Conservation (phyloP, 2,797 vertebrate species). For the Mormyrus hasselquistii region DNA sequence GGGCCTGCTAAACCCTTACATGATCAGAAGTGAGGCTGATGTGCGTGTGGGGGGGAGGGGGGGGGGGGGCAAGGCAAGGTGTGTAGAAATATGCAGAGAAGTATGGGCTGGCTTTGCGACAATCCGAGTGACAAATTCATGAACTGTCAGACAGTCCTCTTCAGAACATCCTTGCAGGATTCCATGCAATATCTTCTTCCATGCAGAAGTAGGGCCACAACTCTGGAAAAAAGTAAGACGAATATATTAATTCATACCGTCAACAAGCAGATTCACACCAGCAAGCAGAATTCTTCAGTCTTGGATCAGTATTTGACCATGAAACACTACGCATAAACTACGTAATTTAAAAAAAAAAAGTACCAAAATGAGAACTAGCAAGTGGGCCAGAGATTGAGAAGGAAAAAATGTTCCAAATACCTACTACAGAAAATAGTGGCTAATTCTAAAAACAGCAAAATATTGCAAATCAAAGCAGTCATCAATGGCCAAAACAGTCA, state of each 20-base stretch:
- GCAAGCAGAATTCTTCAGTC: neutral
- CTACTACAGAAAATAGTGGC: neutral
- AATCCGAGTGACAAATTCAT: conserved; percentile 24
- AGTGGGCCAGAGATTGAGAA: neutral
- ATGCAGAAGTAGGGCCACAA: neutral
- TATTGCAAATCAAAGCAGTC: neutral
- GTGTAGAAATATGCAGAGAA: conserved; percentile 16
- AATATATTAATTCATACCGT: neutral
- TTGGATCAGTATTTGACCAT: neutral
- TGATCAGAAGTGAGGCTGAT: conserved; percentile 63
- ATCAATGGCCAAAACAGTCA: neutral
- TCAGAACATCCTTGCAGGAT: conserved; percentile 30
- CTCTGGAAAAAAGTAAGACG: neutral
- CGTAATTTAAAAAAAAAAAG: neutral
- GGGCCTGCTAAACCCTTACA: conserved; percentile 73
- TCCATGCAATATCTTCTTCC: neutral
- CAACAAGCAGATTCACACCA: neutral
- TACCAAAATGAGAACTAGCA: neutral
- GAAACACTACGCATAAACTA: neutral
- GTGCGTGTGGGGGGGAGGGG: conserved; percentile 30
- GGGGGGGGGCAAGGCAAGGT: conserved; percentile 21
- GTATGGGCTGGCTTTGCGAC: conserved; percentile 36
- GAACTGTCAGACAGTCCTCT: conserved; percentile 35
- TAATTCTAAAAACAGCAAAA: neutral
- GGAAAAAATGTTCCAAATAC: neutral